Conservation (phyloP, 2,888 invertebrate species). For the Tineola bisselliella region DNA sequence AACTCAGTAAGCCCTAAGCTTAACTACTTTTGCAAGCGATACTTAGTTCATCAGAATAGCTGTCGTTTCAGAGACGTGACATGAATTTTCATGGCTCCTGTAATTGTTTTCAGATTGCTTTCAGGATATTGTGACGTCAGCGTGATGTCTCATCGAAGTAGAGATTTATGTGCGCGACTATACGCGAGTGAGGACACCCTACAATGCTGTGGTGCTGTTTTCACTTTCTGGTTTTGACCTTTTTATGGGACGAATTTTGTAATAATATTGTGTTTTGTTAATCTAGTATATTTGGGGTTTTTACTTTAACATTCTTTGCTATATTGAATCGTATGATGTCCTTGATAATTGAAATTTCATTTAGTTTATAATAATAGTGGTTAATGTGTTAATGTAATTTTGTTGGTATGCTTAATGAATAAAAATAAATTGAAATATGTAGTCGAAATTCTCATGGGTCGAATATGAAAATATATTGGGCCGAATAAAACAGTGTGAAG, state of each 20-base stretch:
- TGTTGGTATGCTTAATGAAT: no score
- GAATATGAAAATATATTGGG: background rate
- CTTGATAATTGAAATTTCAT: no score
- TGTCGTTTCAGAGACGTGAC: conserved; percentile 11
- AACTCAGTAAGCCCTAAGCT: background rate
- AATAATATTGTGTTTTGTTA: no score
- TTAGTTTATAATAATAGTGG: no score
- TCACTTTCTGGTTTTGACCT: no score
- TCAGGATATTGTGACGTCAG: background rate
- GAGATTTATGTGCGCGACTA: conserved; percentile 12
- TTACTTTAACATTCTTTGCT: no score
- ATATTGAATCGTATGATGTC: no score
- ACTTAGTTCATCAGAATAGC: background rate
- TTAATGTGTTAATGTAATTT: no score
- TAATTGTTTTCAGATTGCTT: conserved; percentile 15
- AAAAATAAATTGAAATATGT: no score
- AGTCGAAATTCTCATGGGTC: background rate
- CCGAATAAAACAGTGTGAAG: background rate
- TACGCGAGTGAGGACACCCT: background rate
- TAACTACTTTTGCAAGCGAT: background rate
- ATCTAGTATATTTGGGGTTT: no score
- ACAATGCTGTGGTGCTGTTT: no score
- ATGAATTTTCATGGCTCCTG: conserved; percentile 12
- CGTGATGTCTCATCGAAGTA: background rate
- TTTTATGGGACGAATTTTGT: background rate